Evolutionary conservation across 2,797 vertebrate species (phyloP).

Genomic region (Poeciliopsis gracilis): DNA sequence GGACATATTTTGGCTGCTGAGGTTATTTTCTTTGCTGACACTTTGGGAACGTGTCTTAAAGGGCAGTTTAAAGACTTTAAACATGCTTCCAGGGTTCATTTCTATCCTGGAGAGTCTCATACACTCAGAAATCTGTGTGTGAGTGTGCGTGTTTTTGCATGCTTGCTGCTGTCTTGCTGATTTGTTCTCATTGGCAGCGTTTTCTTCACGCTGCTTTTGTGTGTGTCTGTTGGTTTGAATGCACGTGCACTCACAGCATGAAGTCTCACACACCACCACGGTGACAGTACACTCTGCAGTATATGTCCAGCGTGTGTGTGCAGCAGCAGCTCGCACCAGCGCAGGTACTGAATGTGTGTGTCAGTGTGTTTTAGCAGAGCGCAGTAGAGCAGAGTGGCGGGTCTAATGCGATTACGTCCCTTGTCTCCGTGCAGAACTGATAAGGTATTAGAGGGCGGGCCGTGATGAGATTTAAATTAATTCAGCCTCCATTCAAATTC

Average conservation of each 20-base stretch:
- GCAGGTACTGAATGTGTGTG: constrained; percentile 47
- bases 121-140: background rate
- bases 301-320: constrained; percentile 21
- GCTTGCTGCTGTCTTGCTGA: constrained; percentile 30
- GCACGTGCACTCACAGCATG: constrained; percentile 35
- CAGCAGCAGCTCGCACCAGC: constrained; percentile 45
- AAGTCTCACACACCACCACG: constrained; percentile 14
- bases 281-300: constrained; percentile 13
- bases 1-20: constrained; percentile 3
- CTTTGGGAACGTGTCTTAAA: background rate
- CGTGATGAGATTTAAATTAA: constrained; percentile 82
- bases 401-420: constrained; percentile 76
- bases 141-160: constrained; percentile 34
- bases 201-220: constrained; percentile 41
- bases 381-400: constrained; percentile 61
- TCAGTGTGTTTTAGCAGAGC: constrained; percentile 40
- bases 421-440: constrained; percentile 80
- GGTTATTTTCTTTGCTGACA: background rate
- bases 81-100: background rate
- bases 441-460: constrained; percentile 75
- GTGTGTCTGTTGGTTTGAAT: constrained; percentile 33
- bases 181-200: constrained; percentile 35
- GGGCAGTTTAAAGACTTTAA: background rate
- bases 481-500: constrained; percentile 77
- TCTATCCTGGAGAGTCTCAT: background rate